Evolutionary conservation across 2,888 invertebrate genomes (phyloP).

Genomic region (Steromphala cineraria): DNA sequence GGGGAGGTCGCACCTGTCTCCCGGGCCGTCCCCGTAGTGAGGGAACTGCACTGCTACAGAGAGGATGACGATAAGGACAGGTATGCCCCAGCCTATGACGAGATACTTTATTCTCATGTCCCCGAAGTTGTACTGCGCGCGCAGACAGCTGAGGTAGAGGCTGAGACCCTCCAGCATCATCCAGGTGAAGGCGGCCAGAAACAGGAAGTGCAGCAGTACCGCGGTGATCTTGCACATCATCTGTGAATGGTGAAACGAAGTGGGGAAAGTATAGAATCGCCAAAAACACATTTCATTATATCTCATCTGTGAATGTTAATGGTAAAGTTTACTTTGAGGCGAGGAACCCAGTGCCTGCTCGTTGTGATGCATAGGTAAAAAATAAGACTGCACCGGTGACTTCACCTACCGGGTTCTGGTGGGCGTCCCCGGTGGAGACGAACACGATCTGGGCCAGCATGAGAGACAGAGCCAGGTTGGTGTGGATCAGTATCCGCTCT

Average conservation of each 20-base stretch:
- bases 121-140: conserved; percentile 46
- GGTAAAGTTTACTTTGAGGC: no score
- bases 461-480: conserved; percentile 50
- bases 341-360: no score
- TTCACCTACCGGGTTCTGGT: conserved; percentile 41
- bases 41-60: conserved; percentile 54
- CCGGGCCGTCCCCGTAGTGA: conserved; percentile 50
- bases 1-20: conserved; percentile 43
- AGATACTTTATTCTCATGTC: conserved; percentile 52
- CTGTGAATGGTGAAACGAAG: conserved; percentile 26
- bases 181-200: conserved; percentile 58
- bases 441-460: conserved; percentile 54
- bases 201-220: conserved; percentile 53
- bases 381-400: neutral
- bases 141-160: conserved; percentile 54
- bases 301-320: neutral
- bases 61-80: conserved; percentile 50
- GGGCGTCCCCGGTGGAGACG: conserved; percentile 50
- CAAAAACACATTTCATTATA: neutral
- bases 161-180: conserved; percentile 60
- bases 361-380: neutral
- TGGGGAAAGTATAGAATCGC: neutral
- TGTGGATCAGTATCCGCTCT: conserved; percentile 57
- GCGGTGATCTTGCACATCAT: conserved; percentile 55
- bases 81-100: conserved; percentile 58